Base-by-base conservation (phyloP, 2,797 vertebrate genomes). In the Muscicapa comitata region DNA sequence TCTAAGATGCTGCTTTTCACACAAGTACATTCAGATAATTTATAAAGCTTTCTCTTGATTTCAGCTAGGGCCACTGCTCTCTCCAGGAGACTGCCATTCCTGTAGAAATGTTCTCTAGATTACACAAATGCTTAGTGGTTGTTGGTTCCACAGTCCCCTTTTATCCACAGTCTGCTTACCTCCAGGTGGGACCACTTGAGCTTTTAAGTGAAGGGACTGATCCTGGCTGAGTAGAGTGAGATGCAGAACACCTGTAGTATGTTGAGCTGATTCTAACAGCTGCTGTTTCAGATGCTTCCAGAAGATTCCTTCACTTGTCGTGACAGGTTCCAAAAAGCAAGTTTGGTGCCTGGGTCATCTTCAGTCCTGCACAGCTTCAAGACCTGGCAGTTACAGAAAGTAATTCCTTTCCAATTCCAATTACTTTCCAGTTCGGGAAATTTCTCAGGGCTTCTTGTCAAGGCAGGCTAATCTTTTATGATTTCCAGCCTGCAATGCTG, bases 371-470 rank as follows among this genome's bases (percentile, higher is more conserved):
- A 5, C 53, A 75, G 90, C 75, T 88, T 90, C 73, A 92, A 93
- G 82, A 73, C 40, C n/a, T 10, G 0, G 66, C 40, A 68, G 43
- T 79, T 53, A 62, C 1, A 82, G 51, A 75, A 95, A 86, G 37
- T 48, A 35, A 68, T 90, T 93, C 76, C 86, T 95, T 92, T 86
- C 72, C 58, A 81, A 72, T 91, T 89, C 87, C 88, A 89, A 94
- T 92, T 68, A 92, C 77, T 96, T 97, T 95, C 86, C 92, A 96
- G 85, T 62, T 94, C 48, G 68, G 89, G 92, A 97, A 96, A 80
- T 96, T 97, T 96, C 86, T 91, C 86, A 96, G 91, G 78, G 83
- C 92, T 96, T 95, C 93, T 91, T 95, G 95, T 97, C 93, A 94
- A 78, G 87, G 72, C 19, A 93, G 74, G 87, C 82, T 84, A 70